Percentiles rank a stretch among this genome's conserved stretches.
These are phyloP conservation scores for Mastomys coucha DNA, from an alignment of 2,113 vertebrate species.

Conservation along the genomic window DNA sequence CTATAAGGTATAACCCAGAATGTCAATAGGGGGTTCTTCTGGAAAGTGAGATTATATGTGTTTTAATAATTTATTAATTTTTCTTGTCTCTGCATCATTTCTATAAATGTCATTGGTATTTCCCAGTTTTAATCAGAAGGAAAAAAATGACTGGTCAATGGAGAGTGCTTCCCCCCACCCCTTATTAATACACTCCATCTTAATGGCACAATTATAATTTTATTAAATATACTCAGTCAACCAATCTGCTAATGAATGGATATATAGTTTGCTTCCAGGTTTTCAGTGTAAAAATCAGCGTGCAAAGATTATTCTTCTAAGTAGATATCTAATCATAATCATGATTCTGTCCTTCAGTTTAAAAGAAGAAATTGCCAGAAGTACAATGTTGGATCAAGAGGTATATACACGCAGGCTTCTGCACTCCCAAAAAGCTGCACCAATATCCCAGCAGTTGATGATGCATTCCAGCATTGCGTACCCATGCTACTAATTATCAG, in stretches of 20 bases:
- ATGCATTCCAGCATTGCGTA: neutral
- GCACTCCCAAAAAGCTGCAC: neutral
- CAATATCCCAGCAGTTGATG: neutral
- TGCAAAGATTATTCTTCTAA: neutral
- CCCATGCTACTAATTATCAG: neutral
- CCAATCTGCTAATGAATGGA: neutral
- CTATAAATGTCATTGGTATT: constrained; percentile 7
- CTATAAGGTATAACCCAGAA: constrained; percentile 11
- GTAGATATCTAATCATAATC: neutral
- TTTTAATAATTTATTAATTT: constrained; percentile 41
- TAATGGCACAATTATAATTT: constrained; percentile 26
- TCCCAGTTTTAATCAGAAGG: neutral
- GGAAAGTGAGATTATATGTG: neutral
- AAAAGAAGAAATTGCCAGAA: neutral
- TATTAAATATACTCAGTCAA: constrained; percentile 16
- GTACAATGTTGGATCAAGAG: neutral
- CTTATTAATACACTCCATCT: neutral
- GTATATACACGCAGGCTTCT: neutral
- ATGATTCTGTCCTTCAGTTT: neutral
- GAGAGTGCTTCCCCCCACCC: neutral
- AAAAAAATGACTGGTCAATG: neutral
- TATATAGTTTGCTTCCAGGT: neutral
- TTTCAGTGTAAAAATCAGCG: neutral
- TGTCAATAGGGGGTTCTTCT: constrained; percentile 4
- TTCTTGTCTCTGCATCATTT: constrained; percentile 7